Percentiles rank a stretch among this genome's conserved stretches.
These are phyloP conservation scores for Leptinotarsa peninsularis DNA, from an alignment of 2,888 invertebrate species.

Conservation along the genomic window DNA sequence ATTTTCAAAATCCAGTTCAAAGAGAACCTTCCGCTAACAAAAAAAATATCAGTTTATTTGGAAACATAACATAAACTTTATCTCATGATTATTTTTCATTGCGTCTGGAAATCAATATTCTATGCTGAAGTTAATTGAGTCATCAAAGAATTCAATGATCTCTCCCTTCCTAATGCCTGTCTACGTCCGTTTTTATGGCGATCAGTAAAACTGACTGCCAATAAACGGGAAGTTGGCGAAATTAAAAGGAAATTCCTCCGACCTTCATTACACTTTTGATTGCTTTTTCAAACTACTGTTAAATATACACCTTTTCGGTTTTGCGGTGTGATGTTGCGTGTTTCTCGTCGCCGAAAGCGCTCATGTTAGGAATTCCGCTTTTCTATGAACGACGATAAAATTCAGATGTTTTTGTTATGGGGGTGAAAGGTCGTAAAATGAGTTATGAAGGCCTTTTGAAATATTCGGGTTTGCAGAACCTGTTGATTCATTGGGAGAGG, in stretches of 20 bases:
- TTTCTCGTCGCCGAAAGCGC: not conserved
- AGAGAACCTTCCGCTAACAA: too few relatives aligned
- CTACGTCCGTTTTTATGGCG: conserved; percentile 11
- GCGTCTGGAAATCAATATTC: not conserved
- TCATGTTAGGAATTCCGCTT: not conserved
- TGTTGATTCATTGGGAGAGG: not conserved
- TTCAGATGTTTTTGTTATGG: not conserved
- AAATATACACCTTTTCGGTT: conserved; percentile 7
- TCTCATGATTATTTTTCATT: too few relatives aligned
- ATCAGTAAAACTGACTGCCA: not conserved
- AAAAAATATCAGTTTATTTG: too few relatives aligned
- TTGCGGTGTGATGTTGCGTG: conserved; percentile 1
- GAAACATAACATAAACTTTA: too few relatives aligned
- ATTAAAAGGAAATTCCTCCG: not conserved
- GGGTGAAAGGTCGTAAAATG: not conserved
- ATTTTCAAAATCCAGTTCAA: too few relatives aligned
- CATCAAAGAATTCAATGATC: conserved; percentile 12
- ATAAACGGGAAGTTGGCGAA: conserved; percentile 11
- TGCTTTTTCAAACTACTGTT: conserved; percentile 9
- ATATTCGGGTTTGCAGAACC: not conserved
- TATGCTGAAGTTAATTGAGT: not conserved
- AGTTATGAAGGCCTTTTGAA: not conserved
- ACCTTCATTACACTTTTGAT: conserved; percentile 1
- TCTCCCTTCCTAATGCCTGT: not conserved
- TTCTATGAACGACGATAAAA: not conserved